Base-by-base conservation (phyloP, 2,888 invertebrate species). In the Leptopilina drosophilae region DNA sequence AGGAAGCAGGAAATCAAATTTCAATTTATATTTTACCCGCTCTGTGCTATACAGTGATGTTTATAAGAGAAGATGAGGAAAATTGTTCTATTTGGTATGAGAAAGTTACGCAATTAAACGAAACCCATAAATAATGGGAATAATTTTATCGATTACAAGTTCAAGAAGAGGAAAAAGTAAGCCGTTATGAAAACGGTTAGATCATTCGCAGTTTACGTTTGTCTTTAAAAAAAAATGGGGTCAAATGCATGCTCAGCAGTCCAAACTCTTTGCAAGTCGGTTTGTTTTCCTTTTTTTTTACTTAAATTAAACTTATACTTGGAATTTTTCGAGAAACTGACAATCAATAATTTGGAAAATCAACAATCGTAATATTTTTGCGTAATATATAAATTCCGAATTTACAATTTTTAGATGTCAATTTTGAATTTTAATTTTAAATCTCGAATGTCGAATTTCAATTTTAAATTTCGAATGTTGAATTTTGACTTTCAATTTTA, bases 141-240 rank as follows among this genome's bases (percentile, higher is more conserved):
- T 26, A 53, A 14, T 69, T 53, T 69, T 12, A 69, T 69, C 12
- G 69, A 69, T 69, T 53, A 53, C 53, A 26, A 69, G 26, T 53
- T 69, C 49, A 69, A 49, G 26, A 6, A 49, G 49, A 69, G 46
- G 65, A 26, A 69, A 12, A 53, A 69, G 6, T 49, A 26, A 14
- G 26, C 14, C 49, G 49, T 69, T 69, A 69, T 69, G 69, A 69
- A 67, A 69, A 69, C 69, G 69, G 69, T 69, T 69, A 69, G 69
- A 49, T 69, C 69, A 69, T 53, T 69, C 49, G 20, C 20, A 20
- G 49, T 69, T 69, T 69, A 42, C 67, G 14, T 64, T 64, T 64
- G 26, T 26, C 65, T 65, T 67, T 49, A 67, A 67, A 20, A 26
- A 69, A 69, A 33, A 69, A 33, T 69, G 53, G 20, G 69, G 69